Percentiles rank a stretch among this genome's conserved stretches.
phyloP scores from a whole-genome alignment of 1,140 invertebrate genomes.

The Bombyx mori region DNA sequence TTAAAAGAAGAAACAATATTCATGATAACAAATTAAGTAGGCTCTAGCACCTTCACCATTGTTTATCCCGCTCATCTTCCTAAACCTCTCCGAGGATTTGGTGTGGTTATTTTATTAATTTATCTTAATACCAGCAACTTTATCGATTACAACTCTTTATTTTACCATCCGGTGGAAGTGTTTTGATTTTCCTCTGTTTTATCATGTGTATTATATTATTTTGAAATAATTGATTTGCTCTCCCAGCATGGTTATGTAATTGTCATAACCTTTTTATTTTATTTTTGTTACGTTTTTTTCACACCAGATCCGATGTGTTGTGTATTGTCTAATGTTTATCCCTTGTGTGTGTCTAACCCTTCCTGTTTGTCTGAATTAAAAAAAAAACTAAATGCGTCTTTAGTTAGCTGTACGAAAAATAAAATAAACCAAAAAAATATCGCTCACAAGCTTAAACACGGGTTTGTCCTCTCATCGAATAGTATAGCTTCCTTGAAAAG shows the following conservation, averaged over 20 bases:
- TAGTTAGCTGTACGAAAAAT: conserved; percentile 13
- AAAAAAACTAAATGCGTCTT: conserved; percentile 32
- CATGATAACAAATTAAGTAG: conserved; percentile 49
- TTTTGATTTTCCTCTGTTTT: conserved; percentile 70
- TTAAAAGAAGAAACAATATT: conserved; percentile 42
- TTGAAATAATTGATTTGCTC: conserved; percentile 46
- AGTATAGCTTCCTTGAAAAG: conserved; percentile 33
- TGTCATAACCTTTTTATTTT: conserved; percentile 34
- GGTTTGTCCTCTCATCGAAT: conserved; percentile 55
- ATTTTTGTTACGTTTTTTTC: conserved; percentile 48
- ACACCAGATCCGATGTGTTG: conserved; percentile 73
- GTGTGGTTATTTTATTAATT: conserved; percentile 68
- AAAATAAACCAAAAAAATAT: conserved; percentile 41
- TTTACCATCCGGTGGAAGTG: conserved; percentile 68
- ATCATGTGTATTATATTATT: conserved; percentile 40
- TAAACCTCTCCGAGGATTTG: conserved; percentile 68
- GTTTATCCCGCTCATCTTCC: conserved; percentile 57
- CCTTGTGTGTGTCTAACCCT: conserved; percentile 80
- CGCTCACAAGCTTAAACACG: conserved; percentile 61
- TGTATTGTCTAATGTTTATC: conserved; percentile 82
- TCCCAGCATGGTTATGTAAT: conserved; percentile 61
- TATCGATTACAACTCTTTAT: conserved; percentile 45
- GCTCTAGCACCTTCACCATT: conserved; percentile 61
- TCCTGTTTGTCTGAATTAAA: conserved; percentile 69
- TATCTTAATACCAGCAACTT: conserved; percentile 43